A percentile compares a stretch with the other conserved stretches of the same genome.
Evolutionary conservation across 2,797 vertebrate species (phyloP).

Genomic region (Galago senegalensis): DNA sequence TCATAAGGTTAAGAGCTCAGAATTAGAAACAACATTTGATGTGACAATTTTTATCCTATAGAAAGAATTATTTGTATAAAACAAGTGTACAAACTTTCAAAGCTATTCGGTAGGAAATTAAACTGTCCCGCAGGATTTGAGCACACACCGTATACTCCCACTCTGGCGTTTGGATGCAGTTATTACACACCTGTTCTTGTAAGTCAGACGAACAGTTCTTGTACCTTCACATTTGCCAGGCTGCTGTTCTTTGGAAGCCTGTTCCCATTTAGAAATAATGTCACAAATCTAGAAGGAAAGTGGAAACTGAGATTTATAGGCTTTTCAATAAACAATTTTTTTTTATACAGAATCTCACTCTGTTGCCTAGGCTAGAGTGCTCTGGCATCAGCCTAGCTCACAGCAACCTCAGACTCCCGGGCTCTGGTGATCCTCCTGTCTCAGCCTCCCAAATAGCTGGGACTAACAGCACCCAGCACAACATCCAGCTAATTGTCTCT

Average conservation of each 20-base stretch:
- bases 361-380: too few species aligned
- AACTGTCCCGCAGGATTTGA: neutral
- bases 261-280: conserved; percentile 99
- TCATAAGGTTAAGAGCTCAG: conserved; percentile 18
- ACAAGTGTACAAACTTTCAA: conserved; percentile 45
- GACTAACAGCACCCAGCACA: too few species aligned
- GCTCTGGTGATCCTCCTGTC: too few species aligned
- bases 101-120: neutral
- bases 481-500: too few species aligned
- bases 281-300: conserved; percentile 95
- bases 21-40: conserved; percentile 46
- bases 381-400: too few species aligned
- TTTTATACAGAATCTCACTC: too few species aligned
- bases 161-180: neutral
- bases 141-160: neutral
- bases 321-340: conserved; percentile 17
- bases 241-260: conserved; percentile 96
- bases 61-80: conserved; percentile 58
- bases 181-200: conserved; percentile 95
- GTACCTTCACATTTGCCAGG: conserved; percentile 97
- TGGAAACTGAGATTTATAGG: conserved; percentile 21
- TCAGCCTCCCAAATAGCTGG: too few species aligned
- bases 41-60: conserved; percentile 21
- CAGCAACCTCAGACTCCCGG: too few species aligned
- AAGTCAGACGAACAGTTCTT: conserved; percentile 96